These are phyloP conservation scores for Pentamera pediparva DNA, from an alignment of 53 echinoderm and acorn worm genomes.

Conservation along the genomic window DNA sequence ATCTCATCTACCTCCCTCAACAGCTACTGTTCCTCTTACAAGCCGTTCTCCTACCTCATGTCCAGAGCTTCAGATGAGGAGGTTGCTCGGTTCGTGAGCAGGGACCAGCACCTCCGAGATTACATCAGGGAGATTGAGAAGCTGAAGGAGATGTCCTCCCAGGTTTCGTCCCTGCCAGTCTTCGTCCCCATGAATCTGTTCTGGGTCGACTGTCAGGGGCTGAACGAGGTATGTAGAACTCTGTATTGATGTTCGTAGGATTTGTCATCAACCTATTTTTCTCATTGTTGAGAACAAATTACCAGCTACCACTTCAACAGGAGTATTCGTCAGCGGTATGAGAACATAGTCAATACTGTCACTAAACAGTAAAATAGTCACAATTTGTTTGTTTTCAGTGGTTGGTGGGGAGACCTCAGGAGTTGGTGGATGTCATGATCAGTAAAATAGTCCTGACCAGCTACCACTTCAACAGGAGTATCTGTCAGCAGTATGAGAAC, in stretches of 20 bases:
- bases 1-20: neutral
- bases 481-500: constrained; percentile 83
- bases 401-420: constrained; percentile 62
- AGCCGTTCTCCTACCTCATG: constrained; percentile 79
- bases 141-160: constrained; percentile 77
- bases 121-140: constrained; percentile 96
- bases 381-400: constrained; percentile 39
- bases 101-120: constrained; percentile 88
- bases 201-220: constrained; percentile 71
- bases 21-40: constrained; percentile 83
- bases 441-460: constrained; percentile 74
- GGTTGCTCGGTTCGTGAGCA: constrained; percentile 78
- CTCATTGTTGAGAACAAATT: too few species aligned
- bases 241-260: too few species aligned
- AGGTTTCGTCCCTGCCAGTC: constrained; percentile 74
- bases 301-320: constrained; percentile 86
- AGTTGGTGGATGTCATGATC: constrained; percentile 80
- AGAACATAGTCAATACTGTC: constrained; percentile 66
- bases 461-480: constrained; percentile 78
- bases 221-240: constrained; percentile 66
- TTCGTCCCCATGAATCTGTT: constrained; percentile 94
- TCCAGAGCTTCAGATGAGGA: constrained; percentile 56
- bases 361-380: constrained; percentile 42
- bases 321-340: constrained; percentile 75
- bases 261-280: too few species aligned